Evolutionary conservation across 2,888 invertebrate species (phyloP).

Genomic region (Andrena haemorrhoa): DNA sequence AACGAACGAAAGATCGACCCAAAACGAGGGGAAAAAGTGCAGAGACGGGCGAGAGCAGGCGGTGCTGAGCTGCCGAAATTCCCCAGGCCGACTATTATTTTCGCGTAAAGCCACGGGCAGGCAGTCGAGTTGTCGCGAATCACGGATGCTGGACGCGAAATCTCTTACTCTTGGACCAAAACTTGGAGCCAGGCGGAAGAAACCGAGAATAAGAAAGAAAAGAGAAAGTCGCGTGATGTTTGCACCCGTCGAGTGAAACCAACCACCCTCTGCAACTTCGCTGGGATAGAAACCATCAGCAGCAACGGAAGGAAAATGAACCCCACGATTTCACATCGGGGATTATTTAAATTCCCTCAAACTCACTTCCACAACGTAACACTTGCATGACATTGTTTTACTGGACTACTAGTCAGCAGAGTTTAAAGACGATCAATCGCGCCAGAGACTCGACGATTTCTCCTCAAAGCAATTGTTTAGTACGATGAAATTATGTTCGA

Average conservation of each 20-base stretch:
- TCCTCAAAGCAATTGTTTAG: too few species aligned
- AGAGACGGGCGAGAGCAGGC: slow-evolving; percentile 11
- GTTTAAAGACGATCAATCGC: too few species aligned
- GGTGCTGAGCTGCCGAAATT: neutral
- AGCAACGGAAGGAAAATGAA: neutral
- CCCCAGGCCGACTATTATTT: slow-evolving; percentile 33
- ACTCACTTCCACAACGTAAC: too few species aligned
- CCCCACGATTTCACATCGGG: neutral
- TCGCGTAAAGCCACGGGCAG: slow-evolving; percentile 31
- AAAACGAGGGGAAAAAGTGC: slow-evolving; percentile 3
- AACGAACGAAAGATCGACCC: neutral
- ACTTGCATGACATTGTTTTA: too few species aligned
- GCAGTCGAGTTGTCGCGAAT: slow-evolving; percentile 7
- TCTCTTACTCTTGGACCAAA: slow-evolving; percentile 32
- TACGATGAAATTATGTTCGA: too few species aligned
- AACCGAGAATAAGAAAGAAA: neutral
- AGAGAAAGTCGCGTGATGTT: slow-evolving; percentile 5
- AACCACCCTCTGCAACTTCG: neutral
- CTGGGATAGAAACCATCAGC: slow-evolving; percentile 4
- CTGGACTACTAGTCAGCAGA: too few species aligned
- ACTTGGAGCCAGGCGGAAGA: slow-evolving; percentile 27
- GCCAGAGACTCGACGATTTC: neutral
- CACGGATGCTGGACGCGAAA: slow-evolving; percentile 46
- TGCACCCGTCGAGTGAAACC: slow-evolving; percentile 1
- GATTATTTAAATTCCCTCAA: too few species aligned